phyloP scores from a whole-genome alignment of 2,888 invertebrate species.

The Lymantria dispar region DNA sequence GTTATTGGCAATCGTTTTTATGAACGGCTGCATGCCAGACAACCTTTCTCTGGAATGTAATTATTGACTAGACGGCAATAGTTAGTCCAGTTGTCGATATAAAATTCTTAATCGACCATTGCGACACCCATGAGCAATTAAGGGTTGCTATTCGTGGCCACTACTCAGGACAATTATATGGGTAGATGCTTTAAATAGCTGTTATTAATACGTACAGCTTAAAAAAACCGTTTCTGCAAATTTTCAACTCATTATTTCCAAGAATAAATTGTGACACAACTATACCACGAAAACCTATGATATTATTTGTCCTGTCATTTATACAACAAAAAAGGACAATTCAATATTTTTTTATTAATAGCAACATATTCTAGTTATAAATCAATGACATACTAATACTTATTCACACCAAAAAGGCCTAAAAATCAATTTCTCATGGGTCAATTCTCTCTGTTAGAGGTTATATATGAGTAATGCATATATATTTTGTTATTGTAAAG shows the following conservation, averaged over 20 bases:
- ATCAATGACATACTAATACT: constrained; percentile 45
- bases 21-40: too few relatives aligned
- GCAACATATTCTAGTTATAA: constrained; percentile 20
- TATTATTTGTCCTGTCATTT: background rate
- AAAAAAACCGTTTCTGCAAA: too few relatives aligned
- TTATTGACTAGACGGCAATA: too few relatives aligned
- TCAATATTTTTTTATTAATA: constrained; percentile 6
- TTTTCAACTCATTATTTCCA: background rate
- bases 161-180: too few relatives aligned
- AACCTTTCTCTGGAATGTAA: too few relatives aligned
- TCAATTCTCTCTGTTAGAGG: constrained; percentile 52
- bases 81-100: too few relatives aligned
- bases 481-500: constrained; percentile 55
- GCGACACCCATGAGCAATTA: too few relatives aligned
- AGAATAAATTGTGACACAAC: background rate
- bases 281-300: background rate
- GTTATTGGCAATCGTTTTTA: too few relatives aligned
- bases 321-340: background rate
- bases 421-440: constrained; percentile 63
- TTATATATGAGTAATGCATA: constrained; percentile 59
- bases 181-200: too few relatives aligned
- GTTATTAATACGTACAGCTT: too few relatives aligned
- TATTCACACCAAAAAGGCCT: constrained; percentile 29
- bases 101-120: too few relatives aligned
- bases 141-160: too few relatives aligned